A percentile compares a stretch with the other conserved stretches of the same genome.
These are phyloP conservation scores for Drosophila murphyi DNA, from an alignment of 1,140 invertebrate species.

Conservation along the genomic window DNA sequence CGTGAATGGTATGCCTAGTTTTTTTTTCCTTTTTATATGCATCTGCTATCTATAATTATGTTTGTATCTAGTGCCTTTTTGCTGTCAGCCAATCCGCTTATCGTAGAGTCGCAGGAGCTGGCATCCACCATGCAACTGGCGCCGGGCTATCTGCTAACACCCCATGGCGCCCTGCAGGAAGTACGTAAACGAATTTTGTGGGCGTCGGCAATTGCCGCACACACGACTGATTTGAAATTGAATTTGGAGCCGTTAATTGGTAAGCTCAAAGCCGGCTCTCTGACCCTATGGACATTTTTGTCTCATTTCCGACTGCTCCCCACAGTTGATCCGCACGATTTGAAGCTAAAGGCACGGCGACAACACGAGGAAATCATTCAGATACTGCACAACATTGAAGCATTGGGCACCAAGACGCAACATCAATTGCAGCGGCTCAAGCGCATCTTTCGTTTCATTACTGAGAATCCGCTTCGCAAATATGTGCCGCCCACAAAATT, in stretches of 20 bases:
- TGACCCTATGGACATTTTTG: slow-evolving; percentile 31
- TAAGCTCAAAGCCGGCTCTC: slow-evolving; percentile 50
- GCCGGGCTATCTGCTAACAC: slow-evolving; percentile 74
- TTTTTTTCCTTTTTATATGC: background rate
- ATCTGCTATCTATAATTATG: slow-evolving; percentile 10
- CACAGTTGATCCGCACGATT: slow-evolving; percentile 70
- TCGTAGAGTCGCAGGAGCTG: slow-evolving; percentile 76
- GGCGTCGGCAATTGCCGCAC: slow-evolving; percentile 79
- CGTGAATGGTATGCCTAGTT: slow-evolving; percentile 53
- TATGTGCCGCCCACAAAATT: slow-evolving; percentile 63
- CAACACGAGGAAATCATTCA: slow-evolving; percentile 72
- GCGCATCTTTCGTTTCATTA: slow-evolving; percentile 66
- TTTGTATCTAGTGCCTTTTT: slow-evolving; percentile 59
- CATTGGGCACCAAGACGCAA: slow-evolving; percentile 55
- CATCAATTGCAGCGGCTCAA: slow-evolving; percentile 60
- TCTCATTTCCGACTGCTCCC: slow-evolving; percentile 52
- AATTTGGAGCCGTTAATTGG: slow-evolving; percentile 80
- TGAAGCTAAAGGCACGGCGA: slow-evolving; percentile 57
- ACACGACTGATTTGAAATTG: slow-evolving; percentile 76
- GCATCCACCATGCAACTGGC: slow-evolving; percentile 76
- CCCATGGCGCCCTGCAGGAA: slow-evolving; percentile 78
- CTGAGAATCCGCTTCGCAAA: slow-evolving; percentile 67
- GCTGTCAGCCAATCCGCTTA: slow-evolving; percentile 76
- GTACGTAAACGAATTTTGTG: slow-evolving; percentile 82
- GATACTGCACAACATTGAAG: slow-evolving; percentile 71